Evolutionary conservation across 2,888 invertebrate species (phyloP).

Genomic region (Itoplectis maculator): DNA sequence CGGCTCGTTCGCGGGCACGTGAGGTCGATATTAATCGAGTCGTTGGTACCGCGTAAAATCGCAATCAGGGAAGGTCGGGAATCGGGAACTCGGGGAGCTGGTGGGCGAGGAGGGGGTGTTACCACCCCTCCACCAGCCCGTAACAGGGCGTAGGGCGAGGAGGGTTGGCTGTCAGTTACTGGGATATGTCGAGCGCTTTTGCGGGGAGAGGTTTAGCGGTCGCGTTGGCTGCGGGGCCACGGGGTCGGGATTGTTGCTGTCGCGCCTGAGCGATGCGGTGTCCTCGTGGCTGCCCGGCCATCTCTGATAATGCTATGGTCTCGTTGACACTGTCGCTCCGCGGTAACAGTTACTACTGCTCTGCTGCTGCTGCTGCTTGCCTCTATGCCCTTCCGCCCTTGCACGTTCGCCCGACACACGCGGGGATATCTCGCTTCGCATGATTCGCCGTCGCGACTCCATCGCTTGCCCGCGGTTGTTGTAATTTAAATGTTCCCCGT

Average conservation of each 20-base stretch:
- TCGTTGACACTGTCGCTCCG: conserved; percentile 57
- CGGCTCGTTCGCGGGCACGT: conserved; percentile 71
- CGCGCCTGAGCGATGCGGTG: conserved; percentile 52
- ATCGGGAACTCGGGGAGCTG: conserved; percentile 46
- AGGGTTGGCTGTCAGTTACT: conserved; percentile 53
- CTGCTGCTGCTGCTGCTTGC: no score
- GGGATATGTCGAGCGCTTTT: conserved; percentile 54
- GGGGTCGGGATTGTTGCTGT: conserved; percentile 45
- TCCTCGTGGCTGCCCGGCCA: conserved; percentile 52
- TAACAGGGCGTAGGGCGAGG: conserved; percentile 12
- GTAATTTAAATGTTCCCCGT: not conserved
- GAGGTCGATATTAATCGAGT: conserved; percentile 74
- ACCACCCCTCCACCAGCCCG: no score
- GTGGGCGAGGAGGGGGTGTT: conserved; percentile 17
- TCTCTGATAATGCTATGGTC: conserved; percentile 63
- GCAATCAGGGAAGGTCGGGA: conserved; percentile 71
- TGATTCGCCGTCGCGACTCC: not conserved
- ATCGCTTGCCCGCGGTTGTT: not conserved
- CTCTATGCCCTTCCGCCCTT: conserved; percentile 4
- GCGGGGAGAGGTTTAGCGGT: conserved; percentile 42
- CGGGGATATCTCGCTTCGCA: conserved; percentile 1
- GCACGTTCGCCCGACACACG: conserved; percentile 3
- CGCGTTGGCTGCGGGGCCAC: conserved; percentile 16
- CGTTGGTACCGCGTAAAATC: conserved; percentile 73
- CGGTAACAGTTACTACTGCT: conserved; percentile 52